Conservation (phyloP, 1,140 invertebrate species). For the Matsumurasca onukii region DNA sequence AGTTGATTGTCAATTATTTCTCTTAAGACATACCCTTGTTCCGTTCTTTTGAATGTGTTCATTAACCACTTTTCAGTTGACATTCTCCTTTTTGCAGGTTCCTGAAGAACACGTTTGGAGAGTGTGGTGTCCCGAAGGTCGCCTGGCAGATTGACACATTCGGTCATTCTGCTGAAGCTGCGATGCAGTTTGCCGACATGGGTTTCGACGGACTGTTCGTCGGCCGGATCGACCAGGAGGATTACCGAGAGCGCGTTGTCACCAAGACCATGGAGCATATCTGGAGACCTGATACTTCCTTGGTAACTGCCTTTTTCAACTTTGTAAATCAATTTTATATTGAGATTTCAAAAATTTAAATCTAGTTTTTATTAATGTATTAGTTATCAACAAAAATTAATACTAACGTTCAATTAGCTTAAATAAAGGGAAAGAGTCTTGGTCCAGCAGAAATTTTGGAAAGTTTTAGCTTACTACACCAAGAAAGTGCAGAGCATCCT, state of each 20-base stretch:
- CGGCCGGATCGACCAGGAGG: constrained; percentile 85
- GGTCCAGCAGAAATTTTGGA: too few relatives aligned
- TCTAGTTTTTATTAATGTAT: not conserved
- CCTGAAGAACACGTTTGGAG: constrained; percentile 79
- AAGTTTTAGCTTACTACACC: too few relatives aligned
- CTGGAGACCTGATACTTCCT: constrained; percentile 77
- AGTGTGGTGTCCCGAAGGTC: constrained; percentile 74
- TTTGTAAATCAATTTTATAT: too few relatives aligned
- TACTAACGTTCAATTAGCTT: not conserved
- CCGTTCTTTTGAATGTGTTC: too few relatives aligned
- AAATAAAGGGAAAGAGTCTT: too few relatives aligned
- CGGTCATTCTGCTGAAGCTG: constrained; percentile 86
- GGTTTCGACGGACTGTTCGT: constrained; percentile 88
- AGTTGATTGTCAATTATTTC: too few relatives aligned
- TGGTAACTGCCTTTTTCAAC: constrained; percentile 45
- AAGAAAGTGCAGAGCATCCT: too few relatives aligned
- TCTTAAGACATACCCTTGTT: too few relatives aligned
- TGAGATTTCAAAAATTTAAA: too few relatives aligned
- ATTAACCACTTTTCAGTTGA: too few relatives aligned
- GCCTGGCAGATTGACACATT: constrained; percentile 96
- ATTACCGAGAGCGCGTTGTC: constrained; percentile 64
- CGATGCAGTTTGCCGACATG: constrained; percentile 79
- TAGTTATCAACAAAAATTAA: not conserved
- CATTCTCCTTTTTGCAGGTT: constrained; percentile 48
- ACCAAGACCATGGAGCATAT: constrained; percentile 78